Base-by-base conservation (phyloP, 2,113 vertebrate species). In the Ellobius talpinus region DNA sequence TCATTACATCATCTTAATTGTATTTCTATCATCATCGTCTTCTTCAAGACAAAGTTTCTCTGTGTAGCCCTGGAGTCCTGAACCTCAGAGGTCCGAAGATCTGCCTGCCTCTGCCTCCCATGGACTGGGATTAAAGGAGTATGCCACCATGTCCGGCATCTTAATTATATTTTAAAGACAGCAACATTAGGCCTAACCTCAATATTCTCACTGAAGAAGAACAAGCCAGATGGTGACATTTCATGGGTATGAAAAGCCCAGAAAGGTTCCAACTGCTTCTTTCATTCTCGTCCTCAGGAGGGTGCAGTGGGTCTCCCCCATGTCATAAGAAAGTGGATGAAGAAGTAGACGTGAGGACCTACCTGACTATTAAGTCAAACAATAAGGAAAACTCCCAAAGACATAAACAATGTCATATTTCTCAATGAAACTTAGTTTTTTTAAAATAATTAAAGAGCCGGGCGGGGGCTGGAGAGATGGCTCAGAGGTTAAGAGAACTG, bases 171-270 rank as follows among this genome's bases (percentile, higher is more conserved):
- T 87, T 90, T 78, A 47, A 47, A 79, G 50, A 55, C 94, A 91
- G 29, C 45, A 91, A 58, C 42, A 91, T 14, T 23, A 72, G 74
- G 47, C 11, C 42, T 45, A 31, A 77, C 82, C 3, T 87, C 31
- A 68, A 45, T 88, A 94, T 12, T 90, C 39, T 55, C 42, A 78
- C 52, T 79, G 84, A 97, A 87, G 9, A 74, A 95, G 31, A 85
- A 0, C n/a, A 65, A 24, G 11, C 65, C 66, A 93, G n/a, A 72
- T 31, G 26, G 39, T 52, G 2, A 61, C 33, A 89, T 66, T 90
- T 45, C 26, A 47, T 42, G 68, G 1, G 42, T 7, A 74, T 55
- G 33, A 92, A 23, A 36, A 96, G 8, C 68, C 24, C 73, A 92
- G 58, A 90, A 84, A 31, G 10, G 87, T 87, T 47, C 58, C n/a